phyloP scores from a whole-genome alignment of 2,888 invertebrate species.

The Agonopterix alstromeriana region DNA sequence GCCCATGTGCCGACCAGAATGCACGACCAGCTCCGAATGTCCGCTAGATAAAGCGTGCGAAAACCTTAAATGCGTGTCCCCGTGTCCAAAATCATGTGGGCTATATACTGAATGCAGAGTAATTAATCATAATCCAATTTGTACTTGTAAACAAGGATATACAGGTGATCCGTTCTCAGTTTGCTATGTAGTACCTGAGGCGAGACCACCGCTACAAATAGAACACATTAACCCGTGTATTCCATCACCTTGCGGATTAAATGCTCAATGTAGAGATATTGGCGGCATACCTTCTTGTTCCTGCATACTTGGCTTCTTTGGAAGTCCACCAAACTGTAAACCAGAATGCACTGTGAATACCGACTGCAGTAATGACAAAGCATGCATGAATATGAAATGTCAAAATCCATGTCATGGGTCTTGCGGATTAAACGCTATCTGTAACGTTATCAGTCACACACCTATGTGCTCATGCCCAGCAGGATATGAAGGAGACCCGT shows the following conservation, averaged over 20 bases:
- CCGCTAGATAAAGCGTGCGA: slow-evolving; percentile 80
- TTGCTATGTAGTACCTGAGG: slow-evolving; percentile 49
- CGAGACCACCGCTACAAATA: slow-evolving; percentile 27
- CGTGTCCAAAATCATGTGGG: slow-evolving; percentile 84
- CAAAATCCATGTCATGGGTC: slow-evolving; percentile 86
- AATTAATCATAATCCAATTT: slow-evolving; percentile 83
- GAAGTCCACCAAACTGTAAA: slow-evolving; percentile 84
- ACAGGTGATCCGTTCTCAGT: slow-evolving; percentile 80
- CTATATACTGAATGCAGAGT: slow-evolving; percentile 82
- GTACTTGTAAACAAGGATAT: slow-evolving; percentile 78
- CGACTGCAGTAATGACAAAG: slow-evolving; percentile 83
- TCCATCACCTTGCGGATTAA: slow-evolving; percentile 87
- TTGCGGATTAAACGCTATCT: slow-evolving; percentile 84
- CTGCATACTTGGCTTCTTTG: slow-evolving; percentile 80
- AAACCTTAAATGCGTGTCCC: slow-evolving; percentile 83
- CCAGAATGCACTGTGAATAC: slow-evolving; percentile 85
- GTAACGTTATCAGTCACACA: slow-evolving; percentile 85
- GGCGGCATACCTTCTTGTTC: slow-evolving; percentile 79
- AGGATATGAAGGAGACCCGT: slow-evolving; percentile 85
- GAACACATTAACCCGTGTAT: slow-evolving; percentile 78
- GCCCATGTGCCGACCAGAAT: slow-evolving; percentile 83
- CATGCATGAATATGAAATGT: slow-evolving; percentile 87
- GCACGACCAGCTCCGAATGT: slow-evolving; percentile 82
- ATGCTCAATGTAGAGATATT: slow-evolving; percentile 78
- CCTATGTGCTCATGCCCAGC: slow-evolving; percentile 82